These are phyloP conservation scores for Montipora cactus DNA, from an alignment of 64 coral and sea anemone genomes.

Conservation along the genomic window DNA sequence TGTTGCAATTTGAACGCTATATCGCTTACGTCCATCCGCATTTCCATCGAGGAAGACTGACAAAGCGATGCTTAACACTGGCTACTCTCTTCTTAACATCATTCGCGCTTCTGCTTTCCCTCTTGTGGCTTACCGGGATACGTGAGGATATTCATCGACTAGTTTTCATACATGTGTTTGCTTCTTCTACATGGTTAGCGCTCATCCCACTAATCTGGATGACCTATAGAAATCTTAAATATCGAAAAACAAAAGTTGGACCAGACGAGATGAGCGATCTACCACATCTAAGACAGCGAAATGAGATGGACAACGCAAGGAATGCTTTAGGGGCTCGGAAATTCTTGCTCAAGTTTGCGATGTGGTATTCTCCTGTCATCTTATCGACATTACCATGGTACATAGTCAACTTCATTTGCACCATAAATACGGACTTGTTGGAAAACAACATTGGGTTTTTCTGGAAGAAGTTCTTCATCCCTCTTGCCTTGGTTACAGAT, in stretches of 20 bases:
- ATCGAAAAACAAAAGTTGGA: neutral
- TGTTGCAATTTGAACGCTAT: constrained; percentile 4
- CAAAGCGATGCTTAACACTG: neutral
- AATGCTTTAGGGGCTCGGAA: neutral
- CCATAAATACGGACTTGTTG: neutral
- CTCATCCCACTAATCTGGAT: neutral
- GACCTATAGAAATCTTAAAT: constrained; percentile 34
- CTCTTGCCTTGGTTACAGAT: constrained; percentile 4
- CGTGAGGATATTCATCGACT: neutral
- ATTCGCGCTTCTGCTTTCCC: neutral
- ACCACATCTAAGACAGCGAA: neutral
- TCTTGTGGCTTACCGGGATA: constrained; percentile 6
- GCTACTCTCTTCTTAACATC: neutral
- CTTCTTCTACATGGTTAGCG: constrained; percentile 1
- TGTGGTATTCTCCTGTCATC: neutral
- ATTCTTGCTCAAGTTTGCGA: neutral
- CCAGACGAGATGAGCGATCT: neutral
- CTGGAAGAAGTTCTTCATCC: neutral
- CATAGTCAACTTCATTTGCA: neutral
- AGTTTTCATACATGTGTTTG: neutral
- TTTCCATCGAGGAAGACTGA: constrained; percentile 27
- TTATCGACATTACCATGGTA: constrained; percentile 34
- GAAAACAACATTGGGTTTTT: constrained; percentile 18
- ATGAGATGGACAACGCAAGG: constrained; percentile 6
- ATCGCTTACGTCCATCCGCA: neutral